Conservation (phyloP, 2,888 invertebrate genomes). For the Barypeithes pellucidus region DNA sequence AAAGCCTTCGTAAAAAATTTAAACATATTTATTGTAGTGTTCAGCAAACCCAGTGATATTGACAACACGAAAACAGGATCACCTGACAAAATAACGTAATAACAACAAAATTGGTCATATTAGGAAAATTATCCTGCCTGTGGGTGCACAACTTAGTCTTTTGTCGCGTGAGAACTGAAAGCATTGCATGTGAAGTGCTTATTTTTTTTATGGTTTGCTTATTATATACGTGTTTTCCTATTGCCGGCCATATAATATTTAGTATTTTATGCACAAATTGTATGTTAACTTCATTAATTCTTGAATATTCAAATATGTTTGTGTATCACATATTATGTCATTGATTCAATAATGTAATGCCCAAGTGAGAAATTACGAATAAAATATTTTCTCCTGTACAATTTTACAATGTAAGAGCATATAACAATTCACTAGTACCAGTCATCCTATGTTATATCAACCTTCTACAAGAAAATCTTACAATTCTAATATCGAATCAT, state of each 20-base stretch:
- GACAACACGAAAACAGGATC: slow-evolving; percentile 28
- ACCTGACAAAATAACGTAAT: slow-evolving; percentile 22
- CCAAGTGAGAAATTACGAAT: too few relatives aligned
- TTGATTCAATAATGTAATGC: too few relatives aligned
- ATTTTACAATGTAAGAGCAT: too few relatives aligned
- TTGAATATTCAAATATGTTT: too few relatives aligned
- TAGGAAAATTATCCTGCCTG: slow-evolving; percentile 62
- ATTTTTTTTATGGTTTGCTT: slow-evolving; percentile 23
- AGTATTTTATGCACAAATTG: too few relatives aligned
- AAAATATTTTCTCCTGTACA: too few relatives aligned
- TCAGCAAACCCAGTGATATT: slow-evolving; percentile 19
- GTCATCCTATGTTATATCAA: too few relatives aligned
- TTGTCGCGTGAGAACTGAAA: slow-evolving; percentile 50
- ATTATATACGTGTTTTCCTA: slow-evolving; percentile 5
- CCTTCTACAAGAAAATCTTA: too few relatives aligned
- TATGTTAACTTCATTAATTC: too few relatives aligned
- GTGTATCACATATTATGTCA: too few relatives aligned
- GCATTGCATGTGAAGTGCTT: slow-evolving; percentile 36
- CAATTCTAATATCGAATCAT: too few relatives aligned
- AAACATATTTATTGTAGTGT: slow-evolving; percentile 8
- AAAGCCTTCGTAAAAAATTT: not conserved
- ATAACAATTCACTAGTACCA: too few relatives aligned
- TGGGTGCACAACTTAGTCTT: slow-evolving; percentile 59
- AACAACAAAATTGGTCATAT: slow-evolving; percentile 53
- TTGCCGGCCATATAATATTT: not conserved